Percentiles rank a stretch among this genome's conserved stretches.
phyloP scores from a whole-genome alignment of 2,113 vertebrate genomes.

The Chitala chitala region DNA sequence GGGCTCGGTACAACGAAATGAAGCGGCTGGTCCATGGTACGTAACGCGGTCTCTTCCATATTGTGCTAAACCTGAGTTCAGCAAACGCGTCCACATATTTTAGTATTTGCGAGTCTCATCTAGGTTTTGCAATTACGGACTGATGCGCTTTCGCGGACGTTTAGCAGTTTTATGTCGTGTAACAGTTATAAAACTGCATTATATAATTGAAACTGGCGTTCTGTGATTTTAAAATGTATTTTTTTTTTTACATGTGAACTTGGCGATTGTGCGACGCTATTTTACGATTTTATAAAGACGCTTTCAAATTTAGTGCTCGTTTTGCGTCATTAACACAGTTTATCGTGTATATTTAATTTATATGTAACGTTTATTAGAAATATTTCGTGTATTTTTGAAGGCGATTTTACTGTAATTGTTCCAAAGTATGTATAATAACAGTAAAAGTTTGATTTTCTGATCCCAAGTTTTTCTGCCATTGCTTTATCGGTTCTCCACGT shows the following conservation, averaged over 20 bases:
- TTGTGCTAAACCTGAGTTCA: neutral
- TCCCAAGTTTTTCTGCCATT: no score
- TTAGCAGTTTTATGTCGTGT: neutral
- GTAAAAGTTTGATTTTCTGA: no score
- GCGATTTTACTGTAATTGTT: no score
- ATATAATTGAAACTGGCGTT: neutral
- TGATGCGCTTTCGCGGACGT: neutral
- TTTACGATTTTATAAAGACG: neutral
- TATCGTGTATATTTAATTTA: no score
- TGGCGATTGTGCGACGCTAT: neutral
- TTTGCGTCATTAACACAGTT: no score
- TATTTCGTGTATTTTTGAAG: no score
- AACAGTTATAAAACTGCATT: neutral
- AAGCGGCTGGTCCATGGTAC: slow-evolving; percentile 73
- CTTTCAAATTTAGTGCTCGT: neutral
- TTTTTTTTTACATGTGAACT: no score
- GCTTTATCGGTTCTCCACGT: no score
- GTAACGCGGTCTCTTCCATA: neutral
- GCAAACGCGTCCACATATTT: neutral
- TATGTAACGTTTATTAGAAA: no score
- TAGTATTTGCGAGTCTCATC: neutral
- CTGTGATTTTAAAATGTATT: neutral
- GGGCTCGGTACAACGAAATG: slow-evolving; percentile 69
- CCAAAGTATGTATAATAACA: no score
- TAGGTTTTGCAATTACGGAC: no score